Base-by-base conservation (phyloP, 2,797 vertebrate species). In the Halcyon leucocephala region DNA sequence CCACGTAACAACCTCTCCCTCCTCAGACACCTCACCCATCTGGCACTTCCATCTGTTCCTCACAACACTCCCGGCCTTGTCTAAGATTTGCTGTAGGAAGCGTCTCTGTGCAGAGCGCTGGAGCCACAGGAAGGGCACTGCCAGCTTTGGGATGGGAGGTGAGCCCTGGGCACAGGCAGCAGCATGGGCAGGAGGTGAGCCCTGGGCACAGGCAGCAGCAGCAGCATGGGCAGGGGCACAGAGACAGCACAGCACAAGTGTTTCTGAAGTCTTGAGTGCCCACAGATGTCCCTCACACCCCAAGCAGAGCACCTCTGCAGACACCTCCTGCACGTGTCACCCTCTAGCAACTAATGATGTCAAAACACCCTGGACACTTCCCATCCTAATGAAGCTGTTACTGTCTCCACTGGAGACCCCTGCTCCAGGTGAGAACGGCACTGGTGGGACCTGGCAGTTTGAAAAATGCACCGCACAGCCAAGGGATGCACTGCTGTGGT, bases 41-140 rank as follows among this genome's bases (percentile, higher is more conserved):
- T 95, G 96, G 93, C 82, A n/a, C 77, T 78, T 37, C 95, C 94
- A 89, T 96, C 96, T 97, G 95, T 64, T 97, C 82, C 37, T 71
- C 61, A 7, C 65, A 67, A 33, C 26, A 4, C 70, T 70, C 72
- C 66, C 61, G 48, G 78, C 65, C 55, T 74, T 48, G 4, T 18
- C 44, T 31, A 19, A 28, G 44, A 12, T 58, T 76, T 83, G 72
- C 51, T 37, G 48, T 16, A 55, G 83, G 72, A 78, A 49, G 28
- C 11, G 95, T 51, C 66, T 70, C 26, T 0, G 14, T 52, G 87
- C 55, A 14, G 57, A 52, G 76, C 2, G 14, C 44, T 8, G 42
- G 54, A 35, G 55, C 25, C 29, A 24, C 1, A 0, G 66, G 81
- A 33, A 77, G 79, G 71, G 49, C n/a, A 3, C 22, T 60, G 77